phyloP scores from a whole-genome alignment of 2,113 vertebrate genomes.

The Marmota monax region DNA sequence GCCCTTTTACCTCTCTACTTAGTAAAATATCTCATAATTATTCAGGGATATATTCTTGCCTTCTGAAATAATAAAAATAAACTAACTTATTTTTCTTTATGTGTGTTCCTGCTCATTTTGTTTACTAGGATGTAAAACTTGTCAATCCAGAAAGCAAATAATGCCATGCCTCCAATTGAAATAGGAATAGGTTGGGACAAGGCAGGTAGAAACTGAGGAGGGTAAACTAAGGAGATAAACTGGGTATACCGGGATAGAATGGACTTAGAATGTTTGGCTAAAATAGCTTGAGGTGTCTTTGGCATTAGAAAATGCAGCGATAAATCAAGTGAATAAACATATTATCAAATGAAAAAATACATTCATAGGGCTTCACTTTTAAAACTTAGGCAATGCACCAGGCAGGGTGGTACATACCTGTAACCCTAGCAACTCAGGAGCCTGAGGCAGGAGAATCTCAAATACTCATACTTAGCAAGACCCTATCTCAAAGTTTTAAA shows the following conservation, averaged over 20 bases:
- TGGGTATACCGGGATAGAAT: neutral
- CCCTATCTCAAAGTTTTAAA: too few species aligned
- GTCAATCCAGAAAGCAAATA: neutral
- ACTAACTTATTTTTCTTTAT: neutral
- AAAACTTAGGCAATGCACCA: neutral
- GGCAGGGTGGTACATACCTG: too few species aligned
- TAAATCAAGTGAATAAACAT: neutral
- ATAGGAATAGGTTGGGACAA: neutral
- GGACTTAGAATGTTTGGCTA: neutral
- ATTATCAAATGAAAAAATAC: neutral
- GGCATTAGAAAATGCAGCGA: neutral
- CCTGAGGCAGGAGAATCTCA: too few species aligned
- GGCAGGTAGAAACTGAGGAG: neutral
- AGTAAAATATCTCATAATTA: neutral
- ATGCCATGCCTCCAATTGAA: neutral
- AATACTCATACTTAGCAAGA: too few species aligned
- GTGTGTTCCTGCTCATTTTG: neutral
- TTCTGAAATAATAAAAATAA: neutral
- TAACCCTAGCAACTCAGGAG: too few species aligned
- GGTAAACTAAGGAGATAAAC: too few species aligned
- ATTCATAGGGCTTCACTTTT: neutral
- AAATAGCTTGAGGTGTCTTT: neutral
- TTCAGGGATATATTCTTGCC: neutral
- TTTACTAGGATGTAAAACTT: neutral
- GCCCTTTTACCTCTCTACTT: neutral